These are phyloP conservation scores for Parambassis ranga DNA, from an alignment of 2,797 vertebrate genomes.

Conservation along the genomic window DNA sequence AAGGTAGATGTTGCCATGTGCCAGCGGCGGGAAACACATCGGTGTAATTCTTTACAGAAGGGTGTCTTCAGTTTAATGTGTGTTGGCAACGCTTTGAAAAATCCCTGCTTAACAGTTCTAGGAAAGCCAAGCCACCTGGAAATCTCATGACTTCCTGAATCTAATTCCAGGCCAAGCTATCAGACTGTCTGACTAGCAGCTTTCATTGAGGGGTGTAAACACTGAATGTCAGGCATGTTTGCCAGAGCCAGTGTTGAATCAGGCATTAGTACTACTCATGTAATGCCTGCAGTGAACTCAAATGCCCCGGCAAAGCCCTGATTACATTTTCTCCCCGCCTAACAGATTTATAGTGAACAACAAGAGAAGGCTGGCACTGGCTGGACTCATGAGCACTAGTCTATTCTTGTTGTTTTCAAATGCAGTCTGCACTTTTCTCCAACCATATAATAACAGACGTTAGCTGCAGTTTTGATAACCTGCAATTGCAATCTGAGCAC, in stretches of 20 bases:
- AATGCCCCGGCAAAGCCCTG: conserved; percentile 61
- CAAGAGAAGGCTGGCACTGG: conserved; percentile 32
- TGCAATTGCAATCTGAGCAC: conserved; percentile 49
- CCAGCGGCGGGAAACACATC: conserved; percentile 14
- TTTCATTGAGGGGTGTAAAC: conserved; percentile 67
- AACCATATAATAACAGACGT: conserved; percentile 48
- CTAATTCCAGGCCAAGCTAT: conserved; percentile 69
- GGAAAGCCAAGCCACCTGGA: conserved; percentile 77
- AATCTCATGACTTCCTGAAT: conserved; percentile 79
- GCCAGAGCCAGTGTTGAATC: conserved; percentile 66
- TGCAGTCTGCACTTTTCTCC: conserved; percentile 40
- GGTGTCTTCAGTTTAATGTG: conserved; percentile 54
- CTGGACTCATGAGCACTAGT: conserved; percentile 21
- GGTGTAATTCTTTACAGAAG: conserved; percentile 45
- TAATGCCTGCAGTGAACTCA: conserved; percentile 67
- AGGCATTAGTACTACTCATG: conserved; percentile 70
- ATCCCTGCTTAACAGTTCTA: conserved; percentile 72
- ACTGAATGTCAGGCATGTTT: conserved; percentile 66
- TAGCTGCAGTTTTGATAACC: conserved; percentile 39
- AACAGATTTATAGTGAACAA: conserved; percentile 60
- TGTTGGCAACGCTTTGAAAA: conserved; percentile 64
- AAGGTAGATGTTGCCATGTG: conserved; percentile 14
- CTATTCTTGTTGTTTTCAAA: conserved; percentile 49
- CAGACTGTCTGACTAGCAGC: conserved; percentile 74
- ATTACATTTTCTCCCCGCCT: conserved; percentile 66